Base-by-base conservation (phyloP, 2,888 invertebrate species). In the Atherix ibis region DNA sequence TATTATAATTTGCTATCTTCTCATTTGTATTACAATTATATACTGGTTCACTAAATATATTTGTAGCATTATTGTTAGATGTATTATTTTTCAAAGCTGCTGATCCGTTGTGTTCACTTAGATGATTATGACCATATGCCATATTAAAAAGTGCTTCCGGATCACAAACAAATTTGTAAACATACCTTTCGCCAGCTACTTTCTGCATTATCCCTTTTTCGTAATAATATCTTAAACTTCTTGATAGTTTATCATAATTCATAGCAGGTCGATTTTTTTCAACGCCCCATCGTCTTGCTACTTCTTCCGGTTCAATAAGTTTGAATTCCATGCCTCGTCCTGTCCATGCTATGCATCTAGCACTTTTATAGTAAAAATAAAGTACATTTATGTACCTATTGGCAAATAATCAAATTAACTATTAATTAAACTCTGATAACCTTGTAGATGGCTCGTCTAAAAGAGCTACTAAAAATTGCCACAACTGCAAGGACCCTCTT, bases 151-250 rank as follows among this genome's bases (percentile, higher is more conserved):
- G 62, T 0, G 85, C 85, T 43, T 87, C 85, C 0, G 92, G 92
- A 58, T 92, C 91, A 60, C 92, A 94, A 2, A 94, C 91, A 56
- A 94, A 94, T 55, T 91, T 88, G 66, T 94, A 94, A 9, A 94
- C 92, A 64, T 94, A 94, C 48, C 92, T 73, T 55, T 94, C 92
- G 0, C 94, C 89, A 36, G 88, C 85, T 0, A 94, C 94, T 62
- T 94, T 94, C 63, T 92, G 92, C 91, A 94, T 92, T 50, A 94
- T 94, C n/a, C 92, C 92, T 56, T 94, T 94, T 59, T 94, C 92
- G 56, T 94, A 94, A 56, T 94, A 94, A 51, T 94, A 94, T n/a
- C 94, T 71, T 26, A 94, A 66, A 0, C 92, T 92, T 5, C 94
- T 70, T 25, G 91, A 91, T 31, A 94, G 64, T 58, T 94, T 94